Conservation (phyloP, 2,113 vertebrate genomes). For the Agapornis roseicollis region DNA sequence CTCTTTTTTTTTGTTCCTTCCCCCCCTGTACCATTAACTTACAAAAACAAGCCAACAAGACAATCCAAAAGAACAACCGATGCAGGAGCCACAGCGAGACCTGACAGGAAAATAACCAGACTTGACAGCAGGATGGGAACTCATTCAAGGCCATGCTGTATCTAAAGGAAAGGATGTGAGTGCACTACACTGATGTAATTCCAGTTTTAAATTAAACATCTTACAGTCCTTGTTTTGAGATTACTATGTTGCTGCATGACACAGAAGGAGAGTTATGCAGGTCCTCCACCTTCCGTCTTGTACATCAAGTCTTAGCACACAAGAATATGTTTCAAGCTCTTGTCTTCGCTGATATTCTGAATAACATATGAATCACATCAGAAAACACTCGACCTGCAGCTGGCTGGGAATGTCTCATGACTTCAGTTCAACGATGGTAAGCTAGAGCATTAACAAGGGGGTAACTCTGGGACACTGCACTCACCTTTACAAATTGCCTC, state of each 20-base stretch:
- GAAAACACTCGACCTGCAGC: neutral
- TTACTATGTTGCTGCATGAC: neutral
- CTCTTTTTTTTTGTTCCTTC: neutral
- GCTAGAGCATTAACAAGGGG: neutral
- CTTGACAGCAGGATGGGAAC: constrained; percentile 9
- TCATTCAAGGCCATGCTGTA: constrained; percentile 8
- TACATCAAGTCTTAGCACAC: neutral
- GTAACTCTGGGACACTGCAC: neutral
- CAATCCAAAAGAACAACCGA: neutral
- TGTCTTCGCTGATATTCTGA: neutral
- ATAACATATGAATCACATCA: neutral
- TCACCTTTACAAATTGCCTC: neutral
- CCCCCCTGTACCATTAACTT: constrained; percentile 8
- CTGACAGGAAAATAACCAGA: constrained; percentile 24
- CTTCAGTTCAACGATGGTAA: neutral
- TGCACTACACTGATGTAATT: neutral
- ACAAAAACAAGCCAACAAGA: constrained; percentile 37
- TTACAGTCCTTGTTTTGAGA: neutral
- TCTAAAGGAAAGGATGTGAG: neutral
- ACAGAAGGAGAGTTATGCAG: neutral
- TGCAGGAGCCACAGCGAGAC: neutral
- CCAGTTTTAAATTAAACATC: neutral
- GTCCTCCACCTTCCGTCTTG: neutral
- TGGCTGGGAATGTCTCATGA: neutral
- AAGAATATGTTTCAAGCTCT: neutral